Evolutionary conservation across 2,888 invertebrate species (phyloP).

Genomic region (Cenopis cana): DNA sequence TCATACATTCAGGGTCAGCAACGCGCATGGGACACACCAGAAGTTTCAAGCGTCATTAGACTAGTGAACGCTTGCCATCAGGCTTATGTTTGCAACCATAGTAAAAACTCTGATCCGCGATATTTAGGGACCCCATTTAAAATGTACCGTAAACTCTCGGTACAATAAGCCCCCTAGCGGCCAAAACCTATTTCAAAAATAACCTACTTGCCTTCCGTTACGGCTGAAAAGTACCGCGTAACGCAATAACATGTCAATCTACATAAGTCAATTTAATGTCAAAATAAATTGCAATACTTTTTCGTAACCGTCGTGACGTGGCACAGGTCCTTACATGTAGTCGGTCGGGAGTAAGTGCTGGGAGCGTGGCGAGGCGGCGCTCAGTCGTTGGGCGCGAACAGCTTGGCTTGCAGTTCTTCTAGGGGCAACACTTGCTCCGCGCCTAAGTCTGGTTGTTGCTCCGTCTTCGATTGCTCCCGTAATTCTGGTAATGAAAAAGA

Average conservation of each 20-base stretch:
- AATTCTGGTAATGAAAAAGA: conserved; percentile 60
- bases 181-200: conserved; percentile 2
- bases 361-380: conserved; percentile 20
- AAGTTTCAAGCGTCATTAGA: background rate
- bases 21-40: no score
- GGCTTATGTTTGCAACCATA: background rate
- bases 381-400: conserved; percentile 67
- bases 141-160: background rate
- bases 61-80: background rate
- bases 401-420: conserved; percentile 63
- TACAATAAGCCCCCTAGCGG: background rate
- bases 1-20: background rate
- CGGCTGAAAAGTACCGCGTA: background rate
- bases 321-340: background rate
- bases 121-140: background rate
- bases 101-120: background rate
- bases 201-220: background rate
- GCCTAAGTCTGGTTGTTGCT: conserved; percentile 73
- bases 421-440: conserved; percentile 74
- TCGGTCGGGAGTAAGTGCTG: background rate
- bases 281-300: conserved; percentile 19
- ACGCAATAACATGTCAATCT: conserved; percentile 20
- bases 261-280: conserved; percentile 14
- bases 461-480: conserved; percentile 74
- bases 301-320: background rate